phyloP scores from a whole-genome alignment of 1,140 invertebrate species.

The Polyergus mexicanus region DNA sequence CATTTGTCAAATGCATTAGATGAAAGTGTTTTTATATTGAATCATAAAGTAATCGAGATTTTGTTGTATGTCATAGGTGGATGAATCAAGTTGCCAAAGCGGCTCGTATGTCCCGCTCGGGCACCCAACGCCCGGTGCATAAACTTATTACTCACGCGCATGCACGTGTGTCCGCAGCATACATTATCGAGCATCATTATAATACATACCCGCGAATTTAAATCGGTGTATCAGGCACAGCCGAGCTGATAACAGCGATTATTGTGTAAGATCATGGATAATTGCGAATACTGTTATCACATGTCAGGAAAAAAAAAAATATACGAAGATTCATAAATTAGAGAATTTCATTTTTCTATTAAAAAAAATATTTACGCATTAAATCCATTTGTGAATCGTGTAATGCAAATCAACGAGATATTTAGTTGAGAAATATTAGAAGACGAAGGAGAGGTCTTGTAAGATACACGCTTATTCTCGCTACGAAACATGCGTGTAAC shows the following conservation, averaged over 20 bases:
- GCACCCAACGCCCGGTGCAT: slow-evolving; percentile 31
- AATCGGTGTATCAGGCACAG: slow-evolving; percentile 27
- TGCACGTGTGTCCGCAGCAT: slow-evolving; percentile 46
- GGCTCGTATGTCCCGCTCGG: slow-evolving; percentile 28
- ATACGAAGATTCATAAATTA: not conserved
- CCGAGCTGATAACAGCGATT: not conserved
- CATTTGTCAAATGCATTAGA: not conserved
- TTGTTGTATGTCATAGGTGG: slow-evolving; percentile 21
- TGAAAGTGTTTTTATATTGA: not conserved
- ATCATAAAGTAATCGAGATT: slow-evolving; percentile 11
- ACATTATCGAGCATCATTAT: slow-evolving; percentile 47
- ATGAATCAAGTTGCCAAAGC: slow-evolving; percentile 30
- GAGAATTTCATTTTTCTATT: no score
- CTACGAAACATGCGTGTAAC: no score
- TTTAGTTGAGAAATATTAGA: no score
- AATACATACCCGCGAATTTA: slow-evolving; percentile 47
- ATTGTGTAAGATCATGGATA: not conserved
- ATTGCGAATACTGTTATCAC: not conserved
- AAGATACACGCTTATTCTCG: not conserved
- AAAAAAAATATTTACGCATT: no score
- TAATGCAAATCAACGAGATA: no score
- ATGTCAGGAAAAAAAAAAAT: no score
- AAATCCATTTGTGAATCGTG: not conserved
- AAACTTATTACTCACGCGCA: slow-evolving; percentile 35
- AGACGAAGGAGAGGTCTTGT: no score